Conservation (phyloP, 2,113 vertebrate species). For the Chionodraco myersi region DNA sequence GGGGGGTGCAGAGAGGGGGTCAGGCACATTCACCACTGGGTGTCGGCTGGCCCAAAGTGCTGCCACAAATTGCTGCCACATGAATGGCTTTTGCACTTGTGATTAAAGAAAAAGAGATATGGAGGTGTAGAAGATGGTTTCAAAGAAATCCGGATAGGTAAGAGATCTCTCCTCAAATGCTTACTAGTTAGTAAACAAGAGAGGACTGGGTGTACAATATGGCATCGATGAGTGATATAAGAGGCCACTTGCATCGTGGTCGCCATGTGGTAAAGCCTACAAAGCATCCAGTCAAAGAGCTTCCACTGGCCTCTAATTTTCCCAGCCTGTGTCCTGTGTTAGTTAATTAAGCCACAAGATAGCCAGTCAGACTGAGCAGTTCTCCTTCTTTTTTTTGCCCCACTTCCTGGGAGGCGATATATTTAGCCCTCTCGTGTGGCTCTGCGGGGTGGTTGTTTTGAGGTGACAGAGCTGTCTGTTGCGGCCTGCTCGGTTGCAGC, state of each 20-base stretch:
- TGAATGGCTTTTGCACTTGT: slow-evolving; percentile 59
- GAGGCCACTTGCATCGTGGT: slow-evolving; percentile 55
- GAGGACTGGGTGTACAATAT: slow-evolving; percentile 30
- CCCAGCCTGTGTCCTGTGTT: slow-evolving; percentile 66
- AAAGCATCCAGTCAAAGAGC: slow-evolving; percentile 63
- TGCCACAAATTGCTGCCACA: slow-evolving; percentile 80
- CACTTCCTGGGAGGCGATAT: slow-evolving; percentile 72
- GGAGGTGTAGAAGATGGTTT: slow-evolving; percentile 34
- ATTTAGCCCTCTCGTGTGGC: slow-evolving; percentile 80
- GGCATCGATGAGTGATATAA: slow-evolving; percentile 48
- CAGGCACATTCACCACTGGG: slow-evolving; percentile 70
- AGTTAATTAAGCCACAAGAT: slow-evolving; percentile 79
- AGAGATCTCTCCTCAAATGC: slow-evolving; percentile 20
- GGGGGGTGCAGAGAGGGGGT: slow-evolving; percentile 68
- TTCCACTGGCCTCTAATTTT: slow-evolving; percentile 78
- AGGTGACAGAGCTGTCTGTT: slow-evolving; percentile 78
- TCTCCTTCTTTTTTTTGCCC: slow-evolving; percentile 17
- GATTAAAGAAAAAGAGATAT: slow-evolving; percentile 50
- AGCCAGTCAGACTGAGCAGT: slow-evolving; percentile 52
- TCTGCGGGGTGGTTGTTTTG: slow-evolving; percentile 72
- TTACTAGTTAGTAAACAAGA: not conserved
- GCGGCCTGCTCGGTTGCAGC: slow-evolving; percentile 71
- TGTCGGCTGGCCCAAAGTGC: slow-evolving; percentile 69
- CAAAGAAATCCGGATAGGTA: slow-evolving; percentile 23
- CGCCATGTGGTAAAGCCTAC: slow-evolving; percentile 45